Conservation (phyloP, 2,113 vertebrate genomes). For the Scatophagus argus region DNA sequence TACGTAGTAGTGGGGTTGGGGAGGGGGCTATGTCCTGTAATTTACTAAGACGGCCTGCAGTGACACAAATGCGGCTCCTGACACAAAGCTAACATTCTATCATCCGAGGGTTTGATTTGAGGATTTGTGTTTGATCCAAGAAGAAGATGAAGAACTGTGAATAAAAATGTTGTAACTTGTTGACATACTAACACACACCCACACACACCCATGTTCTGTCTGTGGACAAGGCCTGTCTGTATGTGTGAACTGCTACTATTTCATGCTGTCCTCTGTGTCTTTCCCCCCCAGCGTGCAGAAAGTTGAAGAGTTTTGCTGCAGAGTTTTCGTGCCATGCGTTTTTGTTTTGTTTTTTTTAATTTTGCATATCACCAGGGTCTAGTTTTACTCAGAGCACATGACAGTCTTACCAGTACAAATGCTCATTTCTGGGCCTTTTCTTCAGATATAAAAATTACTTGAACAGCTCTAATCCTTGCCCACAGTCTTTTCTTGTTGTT, state of each 20-base stretch:
- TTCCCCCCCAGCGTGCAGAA: background rate
- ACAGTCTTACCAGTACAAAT: background rate
- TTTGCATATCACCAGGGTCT: background rate
- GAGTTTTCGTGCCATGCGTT: background rate
- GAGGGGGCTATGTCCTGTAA: conserved; percentile 30
- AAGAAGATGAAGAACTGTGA: conserved; percentile 7
- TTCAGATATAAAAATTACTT: background rate
- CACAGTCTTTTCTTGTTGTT: conserved; percentile 26
- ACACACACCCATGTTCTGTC: background rate
- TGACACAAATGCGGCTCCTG: conserved; percentile 18
- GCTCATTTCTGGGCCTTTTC: background rate
- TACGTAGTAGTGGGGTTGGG: too few species aligned
- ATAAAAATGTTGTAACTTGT: conserved; percentile 6
- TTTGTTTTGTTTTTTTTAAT: background rate
- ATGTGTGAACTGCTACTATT: background rate
- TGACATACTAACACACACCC: background rate
- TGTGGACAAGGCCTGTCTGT: background rate
- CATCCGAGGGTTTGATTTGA: conserved; percentile 5
- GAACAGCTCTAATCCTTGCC: background rate
- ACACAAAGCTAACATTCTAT: conserved; percentile 12
- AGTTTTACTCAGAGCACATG: conserved; percentile 7
- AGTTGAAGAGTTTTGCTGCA: background rate
- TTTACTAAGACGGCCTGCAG: conserved; percentile 33
- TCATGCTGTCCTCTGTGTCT: background rate
- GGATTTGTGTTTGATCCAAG: conserved; percentile 29